Base-by-base conservation (phyloP, 2,113 vertebrate genomes). In the Corvus moneduloides region DNA sequence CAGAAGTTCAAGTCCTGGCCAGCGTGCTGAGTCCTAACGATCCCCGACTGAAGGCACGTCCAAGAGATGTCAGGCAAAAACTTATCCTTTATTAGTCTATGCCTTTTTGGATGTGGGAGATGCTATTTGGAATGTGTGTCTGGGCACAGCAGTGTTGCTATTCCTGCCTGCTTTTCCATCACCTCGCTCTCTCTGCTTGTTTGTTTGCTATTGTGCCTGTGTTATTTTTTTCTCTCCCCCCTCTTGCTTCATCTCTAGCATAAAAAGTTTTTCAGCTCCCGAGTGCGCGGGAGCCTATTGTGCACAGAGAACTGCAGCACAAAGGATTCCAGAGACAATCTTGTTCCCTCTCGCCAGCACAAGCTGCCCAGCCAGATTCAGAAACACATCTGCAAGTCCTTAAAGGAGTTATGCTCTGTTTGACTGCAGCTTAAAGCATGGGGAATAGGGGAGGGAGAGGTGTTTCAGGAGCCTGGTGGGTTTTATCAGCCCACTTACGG, bases 261-360 rank as follows among this genome's bases (percentile, higher is more conserved):
- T 62, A 58, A 88, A 74, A 94, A 88, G 63, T 90, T 85, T 80
- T 77, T 94, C 86, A 93, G 92, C 73, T 61, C 5, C 12, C 0
- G 13, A 86, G 79, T 49, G 73, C 0, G 1, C 2, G 1, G 85
- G 88, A 92, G 79, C 90, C 90, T 63, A 81, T 94, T 93, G 90
- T 93, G 61, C 56, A 16, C 16, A 4, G 79, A 79, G 90, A 88
- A 64, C 85, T 5, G 9, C 68, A 71, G 87, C 94, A 95, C 82
- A 94, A 94, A 93, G 79, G 92, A 49, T 94, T 94, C 90, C 83
- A 89, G 87, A 93, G 89, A 39, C 85, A 86, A 91, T 96, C 79
- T 84, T 32, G 37, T 90, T 92, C 51, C 56, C 63, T 86, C 64
- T 91, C 0, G 1, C 55, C 61, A 92, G 64, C 14, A 3, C 76